Percentiles rank a stretch among this genome's conserved stretches.
Conservation (phyloP, 2,888 invertebrate species). For the Rhyacophila evoluta region DNA sequence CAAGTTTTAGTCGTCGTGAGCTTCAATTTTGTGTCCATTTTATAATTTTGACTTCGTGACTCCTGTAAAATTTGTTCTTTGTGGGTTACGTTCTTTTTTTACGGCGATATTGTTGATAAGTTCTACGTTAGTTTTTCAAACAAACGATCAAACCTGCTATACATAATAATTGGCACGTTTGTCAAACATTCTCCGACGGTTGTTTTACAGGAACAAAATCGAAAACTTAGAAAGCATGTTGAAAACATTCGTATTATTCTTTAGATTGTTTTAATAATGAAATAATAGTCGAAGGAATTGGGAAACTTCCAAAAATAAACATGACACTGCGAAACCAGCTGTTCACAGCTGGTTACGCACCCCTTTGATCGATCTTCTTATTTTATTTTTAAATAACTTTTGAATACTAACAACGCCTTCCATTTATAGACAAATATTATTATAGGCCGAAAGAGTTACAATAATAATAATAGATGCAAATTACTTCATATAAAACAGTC, state of each 20-base stretch:
- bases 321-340: conserved; percentile 43
- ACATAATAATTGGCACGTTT: background rate
- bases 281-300: conserved; percentile 30
- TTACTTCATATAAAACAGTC: no score
- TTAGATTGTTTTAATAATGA: conserved; percentile 41
- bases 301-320: conserved; percentile 52
- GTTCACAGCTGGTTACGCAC: conserved; percentile 41
- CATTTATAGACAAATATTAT: no score
- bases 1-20: no score
- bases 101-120: no score
- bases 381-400: conserved; percentile 3
- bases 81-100: no score
- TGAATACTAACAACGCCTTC: background rate
- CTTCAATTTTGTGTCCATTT: no score
- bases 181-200: background rate
- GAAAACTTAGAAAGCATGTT: background rate
- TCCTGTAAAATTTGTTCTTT: no score
- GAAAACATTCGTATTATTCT: conserved; percentile 27
- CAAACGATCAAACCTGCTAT: no score
- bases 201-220: background rate
- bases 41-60: no score
- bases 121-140: no score
- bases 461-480: no score
- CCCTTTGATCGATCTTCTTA: conserved; percentile 9
- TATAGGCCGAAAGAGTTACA: no score